Evolutionary conservation across 2,113 vertebrate species (phyloP), one percentile per base, ranked within the genome.

Genomic region (Mustelus asterias): DNA sequence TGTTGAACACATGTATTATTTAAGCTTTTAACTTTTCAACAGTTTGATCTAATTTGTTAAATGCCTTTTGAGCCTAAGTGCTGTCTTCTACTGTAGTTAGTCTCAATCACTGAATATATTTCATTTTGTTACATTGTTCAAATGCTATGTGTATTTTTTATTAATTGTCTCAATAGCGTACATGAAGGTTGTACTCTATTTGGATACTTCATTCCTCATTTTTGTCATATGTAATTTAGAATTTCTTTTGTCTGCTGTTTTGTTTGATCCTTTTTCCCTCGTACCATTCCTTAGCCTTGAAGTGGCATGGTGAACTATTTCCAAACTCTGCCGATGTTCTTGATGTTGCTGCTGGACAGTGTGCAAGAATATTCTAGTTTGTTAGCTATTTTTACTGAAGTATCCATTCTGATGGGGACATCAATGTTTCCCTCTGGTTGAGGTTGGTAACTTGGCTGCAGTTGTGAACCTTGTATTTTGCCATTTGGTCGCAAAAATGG

Each of bases 91-190:
- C 94, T 95, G 94, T 76, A 29, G 37, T 54, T 20, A 72, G 37
- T 95, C 41, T 67, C 26, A 6, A 44, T 72, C 94, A 95, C 94
- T 76, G 67, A 70, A 95, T 33, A 95, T 76, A 54, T 6, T 69
- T 16, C 14, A 24, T 26, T 70, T 69, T 95, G 41, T 94, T 94
- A 44, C 65, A 76, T 60, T 90, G 58, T 60, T 41, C 37, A 41
- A 41, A 37, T 41, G 80, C 37, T 83, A 33, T 11, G 9, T 33
- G 72, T 33, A 76, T 58, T 44, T 54, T 44, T 48, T 54, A 16
- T 93, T 93, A 65, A 63, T 93, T 93, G 60, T 18, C n/a, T 93
- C 60, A 65, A 93, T 83, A 90, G 88, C 16, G 16, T 65, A 65
- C 58, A 37, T 93, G 33, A 37, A 37, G 29, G 14, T 33, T 92